phyloP scores from a whole-genome alignment of 2,113 vertebrate genomes.

The Anolis carolinensis region DNA sequence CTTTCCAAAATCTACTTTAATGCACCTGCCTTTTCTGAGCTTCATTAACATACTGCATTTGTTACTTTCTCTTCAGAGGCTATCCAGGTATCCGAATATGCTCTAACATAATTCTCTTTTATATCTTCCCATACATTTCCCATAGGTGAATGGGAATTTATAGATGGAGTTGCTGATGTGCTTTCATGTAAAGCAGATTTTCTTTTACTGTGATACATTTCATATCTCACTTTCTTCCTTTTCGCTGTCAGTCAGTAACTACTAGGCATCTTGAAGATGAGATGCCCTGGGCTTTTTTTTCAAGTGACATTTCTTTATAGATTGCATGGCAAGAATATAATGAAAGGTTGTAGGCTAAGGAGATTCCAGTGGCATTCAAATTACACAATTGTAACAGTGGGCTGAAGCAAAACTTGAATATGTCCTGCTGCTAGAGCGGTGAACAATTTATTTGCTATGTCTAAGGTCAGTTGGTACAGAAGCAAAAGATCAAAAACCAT shows the following conservation, averaged over 20 bases:
- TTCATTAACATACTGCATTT: conserved; percentile 55
- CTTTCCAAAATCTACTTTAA: conserved; percentile 49
- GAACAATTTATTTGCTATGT: neutral
- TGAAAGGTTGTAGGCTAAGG: conserved; percentile 45
- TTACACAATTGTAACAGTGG: conserved; percentile 42
- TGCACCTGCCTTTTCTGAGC: conserved; percentile 39
- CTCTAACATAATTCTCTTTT: conserved; percentile 45
- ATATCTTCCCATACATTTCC: conserved; percentile 52
- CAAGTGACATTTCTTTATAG: conserved; percentile 56
- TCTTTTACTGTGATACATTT: conserved; percentile 45
- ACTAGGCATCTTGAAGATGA: conserved; percentile 36
- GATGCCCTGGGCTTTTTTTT: conserved; percentile 44
- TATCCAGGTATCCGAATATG: conserved; percentile 33
- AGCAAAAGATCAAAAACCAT: neutral
- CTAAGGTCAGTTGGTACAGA: neutral
- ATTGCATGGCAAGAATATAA: conserved; percentile 33
- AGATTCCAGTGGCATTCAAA: conserved; percentile 53
- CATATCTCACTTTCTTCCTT: conserved; percentile 54
- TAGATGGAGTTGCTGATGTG: conserved; percentile 44
- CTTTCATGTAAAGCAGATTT: conserved; percentile 58
- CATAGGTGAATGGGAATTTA: conserved; percentile 51
- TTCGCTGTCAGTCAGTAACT: conserved; percentile 43
- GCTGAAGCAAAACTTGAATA: conserved; percentile 36
- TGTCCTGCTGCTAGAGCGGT: conserved; percentile 10
- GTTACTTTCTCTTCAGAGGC: conserved; percentile 48